Base-by-base conservation (phyloP, 2,113 vertebrate genomes). In the Melanostigma gelatinosum region DNA sequence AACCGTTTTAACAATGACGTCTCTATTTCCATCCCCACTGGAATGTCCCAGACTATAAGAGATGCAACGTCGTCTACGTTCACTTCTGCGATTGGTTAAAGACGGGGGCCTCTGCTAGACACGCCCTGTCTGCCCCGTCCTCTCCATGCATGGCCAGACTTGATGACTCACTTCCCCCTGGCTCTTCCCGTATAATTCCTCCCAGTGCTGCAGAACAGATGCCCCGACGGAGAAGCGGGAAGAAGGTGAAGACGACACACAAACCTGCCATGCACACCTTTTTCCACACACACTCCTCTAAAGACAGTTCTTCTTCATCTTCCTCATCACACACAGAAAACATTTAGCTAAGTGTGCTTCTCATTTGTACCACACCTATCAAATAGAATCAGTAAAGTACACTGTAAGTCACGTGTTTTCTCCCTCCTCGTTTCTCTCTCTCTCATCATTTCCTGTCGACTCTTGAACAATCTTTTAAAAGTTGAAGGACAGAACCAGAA, bases 91-190 rank as follows among this genome's bases (percentile, higher is more conserved):
- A 80, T 83, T 87, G 90, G 82, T 70, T 90, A 63, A n/a, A 83
- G 67, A 86, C 54, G 6, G 61, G 76, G 72, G 73, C 75, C 75
- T 82, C 64, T 55, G 38, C 70, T 73, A 22, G 75, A 71, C 73
- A 75, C 87, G 73, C 88, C 66, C 74, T 10, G 63, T 80, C 83
- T 88, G 80, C 83, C 74, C 69, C 58, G 68, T 84, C 79, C 22
- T 64, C 75, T 85, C 42, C 42, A 75, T 64, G 79, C 81, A 81
- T 72, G 76, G 75, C 71, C 79, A 85, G 74, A 79, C 62, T 62
- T 61, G 87, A 90, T 92, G 90, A 94, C 78, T 93, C 87, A 94
- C 80, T 89, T 89, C 75, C 85, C 73, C 86, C 80, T 70, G 68
- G 85, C 77, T 76, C 75, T 87, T 89, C 61, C 72, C 24, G 16